Conservation (phyloP, 2,888 invertebrate genomes). For the Eumerus sabulonum region DNA sequence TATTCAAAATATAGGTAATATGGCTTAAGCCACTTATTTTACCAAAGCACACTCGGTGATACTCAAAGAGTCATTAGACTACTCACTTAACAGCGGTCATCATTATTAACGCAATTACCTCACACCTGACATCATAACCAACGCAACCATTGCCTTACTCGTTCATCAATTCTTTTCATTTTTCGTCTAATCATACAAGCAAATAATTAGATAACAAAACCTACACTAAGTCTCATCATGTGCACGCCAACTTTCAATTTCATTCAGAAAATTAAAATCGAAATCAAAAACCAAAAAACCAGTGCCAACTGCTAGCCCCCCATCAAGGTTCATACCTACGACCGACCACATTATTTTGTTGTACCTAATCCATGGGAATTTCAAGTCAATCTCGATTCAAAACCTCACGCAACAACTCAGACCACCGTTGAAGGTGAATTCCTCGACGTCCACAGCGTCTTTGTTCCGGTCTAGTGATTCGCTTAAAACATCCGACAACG, state of each 20-base stretch:
- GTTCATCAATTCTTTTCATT: not conserved
- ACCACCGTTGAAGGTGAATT: conserved; percentile 26
- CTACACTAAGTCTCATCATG: not conserved
- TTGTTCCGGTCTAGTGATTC: conserved; percentile 59
- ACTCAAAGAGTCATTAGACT: no score
- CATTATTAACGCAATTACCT: no score
- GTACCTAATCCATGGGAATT: conserved; percentile 53
- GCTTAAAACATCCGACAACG: conserved; percentile 45
- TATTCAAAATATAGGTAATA: no score
- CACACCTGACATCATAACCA: no score
- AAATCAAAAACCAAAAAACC: not conserved
- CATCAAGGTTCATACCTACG: conserved; percentile 46
- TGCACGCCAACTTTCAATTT: conserved; percentile 60
- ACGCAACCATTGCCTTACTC: no score
- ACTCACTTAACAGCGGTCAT: no score
- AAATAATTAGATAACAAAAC: conserved; percentile 37
- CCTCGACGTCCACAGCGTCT: conserved; percentile 11
- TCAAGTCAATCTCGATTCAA: not conserved
- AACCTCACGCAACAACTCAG: not conserved
- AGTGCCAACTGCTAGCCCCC: conserved; percentile 11
- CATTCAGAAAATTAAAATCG: conserved; percentile 18
- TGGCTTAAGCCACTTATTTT: no score
- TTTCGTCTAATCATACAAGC: conserved; percentile 20
- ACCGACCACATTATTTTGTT: conserved; percentile 11
- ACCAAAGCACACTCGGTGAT: no score